Evolutionary conservation across 2,797 vertebrate species (phyloP), one percentile per base, ranked within the genome.

Genomic region (Gymnocypris eckloni): DNA sequence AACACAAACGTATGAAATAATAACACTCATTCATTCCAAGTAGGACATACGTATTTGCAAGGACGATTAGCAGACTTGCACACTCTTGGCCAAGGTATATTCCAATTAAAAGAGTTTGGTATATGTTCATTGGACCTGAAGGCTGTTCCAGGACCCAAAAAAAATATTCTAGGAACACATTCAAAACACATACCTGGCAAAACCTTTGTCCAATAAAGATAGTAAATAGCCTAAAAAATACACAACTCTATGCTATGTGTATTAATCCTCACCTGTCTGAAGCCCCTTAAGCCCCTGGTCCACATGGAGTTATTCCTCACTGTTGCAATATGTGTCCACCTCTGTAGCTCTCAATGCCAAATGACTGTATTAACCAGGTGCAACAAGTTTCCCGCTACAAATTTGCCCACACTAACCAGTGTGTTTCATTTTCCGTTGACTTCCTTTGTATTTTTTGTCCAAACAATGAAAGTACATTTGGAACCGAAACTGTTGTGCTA

Each of bases 1-100:
- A 2, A 69, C 0, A 1, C 16, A 22, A 2, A 52, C 13, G 20
- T 16, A n/a, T 69, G 22, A 76, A 64, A 83, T 33, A 48, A 48
- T 72, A 9, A 81, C 69, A 64, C 71, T 39, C 45, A 13, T 75
- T 50, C 12, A 59, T 56, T 13, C 9, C 73, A 83, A 77, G 28
- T 39, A 64, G 28, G 13, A 28, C 41, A 69, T 54, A 80, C 0
- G 3, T 50, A 5, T 39, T 37, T 37, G 2, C 22, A 22, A 56
- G 5, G 0, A 22, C 2, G 6, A 4, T 1, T 61, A 18, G 2
- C 59, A 79, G 9, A 50, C 59, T 61, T 4, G 22, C 18, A 41
- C 37, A 70, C 18, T 72, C 18, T 72, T 18, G 22, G 37, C 37
- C 18, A 61, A 18, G 1, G 4, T 5, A 61, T 61, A 15, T 9